Evolutionary conservation across 1,140 invertebrate species (phyloP).

Genomic region (Neoseiulus cucumeris): DNA sequence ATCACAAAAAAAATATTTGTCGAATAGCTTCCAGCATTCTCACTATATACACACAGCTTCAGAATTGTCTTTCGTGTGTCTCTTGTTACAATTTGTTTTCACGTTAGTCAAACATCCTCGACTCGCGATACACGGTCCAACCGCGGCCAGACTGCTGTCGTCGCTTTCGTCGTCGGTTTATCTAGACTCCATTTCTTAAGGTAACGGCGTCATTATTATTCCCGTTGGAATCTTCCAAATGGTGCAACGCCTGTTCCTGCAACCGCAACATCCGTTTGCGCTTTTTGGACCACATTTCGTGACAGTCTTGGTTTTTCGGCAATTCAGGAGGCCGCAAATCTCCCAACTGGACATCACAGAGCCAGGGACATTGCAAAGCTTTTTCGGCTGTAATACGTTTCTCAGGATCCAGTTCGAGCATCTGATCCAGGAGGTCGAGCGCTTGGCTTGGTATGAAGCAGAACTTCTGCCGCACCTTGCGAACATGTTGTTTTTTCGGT

Average conservation of each 20-base stretch:
- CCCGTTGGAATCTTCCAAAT: too few relatives aligned
- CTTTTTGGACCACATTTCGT: conserved; percentile 96
- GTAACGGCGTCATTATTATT: too few relatives aligned
- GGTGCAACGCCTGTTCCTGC: conserved; percentile 38
- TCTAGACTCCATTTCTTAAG: too few relatives aligned
- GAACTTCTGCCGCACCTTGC: conserved; percentile 78
- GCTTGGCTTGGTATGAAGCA: conserved; percentile 66
- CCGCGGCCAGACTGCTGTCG: too few relatives aligned
- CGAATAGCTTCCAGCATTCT: too few relatives aligned
- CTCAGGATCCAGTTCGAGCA: conserved; percentile 87
- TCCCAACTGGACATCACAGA: conserved; percentile 70
- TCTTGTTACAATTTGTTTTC: too few relatives aligned
- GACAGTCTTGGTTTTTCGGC: conserved; percentile 92
- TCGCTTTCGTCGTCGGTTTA: too few relatives aligned
- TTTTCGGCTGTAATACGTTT: conserved; percentile 81
- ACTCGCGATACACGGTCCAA: too few relatives aligned
- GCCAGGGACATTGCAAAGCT: conserved; percentile 79
- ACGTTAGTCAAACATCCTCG: too few relatives aligned
- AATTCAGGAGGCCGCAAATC: conserved; percentile 38
- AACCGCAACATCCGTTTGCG: conserved; percentile 53
- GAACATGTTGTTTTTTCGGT: conserved; percentile 68
- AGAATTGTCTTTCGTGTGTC: too few relatives aligned
- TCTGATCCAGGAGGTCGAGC: conserved; percentile 79
- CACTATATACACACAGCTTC: too few relatives aligned
- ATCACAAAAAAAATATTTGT: too few relatives aligned